phyloP scores from a whole-genome alignment of 2,797 vertebrate genomes.

The Toxotes lorentzi region DNA sequence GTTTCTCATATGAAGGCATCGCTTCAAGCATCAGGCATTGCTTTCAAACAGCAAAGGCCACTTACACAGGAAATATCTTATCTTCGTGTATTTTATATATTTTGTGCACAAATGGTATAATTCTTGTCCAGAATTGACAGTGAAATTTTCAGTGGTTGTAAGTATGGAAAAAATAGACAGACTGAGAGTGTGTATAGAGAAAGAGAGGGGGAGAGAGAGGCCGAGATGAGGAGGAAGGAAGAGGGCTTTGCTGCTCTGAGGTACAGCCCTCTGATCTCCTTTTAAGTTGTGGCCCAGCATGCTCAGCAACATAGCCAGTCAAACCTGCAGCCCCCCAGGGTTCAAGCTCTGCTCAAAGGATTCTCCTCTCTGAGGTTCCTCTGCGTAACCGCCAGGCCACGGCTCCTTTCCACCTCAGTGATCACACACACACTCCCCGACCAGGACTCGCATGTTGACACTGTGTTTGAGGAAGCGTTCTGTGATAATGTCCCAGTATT shows the following conservation, averaged over 20 bases:
- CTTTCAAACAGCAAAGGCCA: conserved; percentile 5
- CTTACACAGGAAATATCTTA: conserved; percentile 21
- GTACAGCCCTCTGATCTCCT: conserved; percentile 76
- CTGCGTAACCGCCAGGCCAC: conserved; percentile 54
- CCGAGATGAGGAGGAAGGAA: conserved; percentile 61
- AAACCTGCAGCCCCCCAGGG: conserved; percentile 73
- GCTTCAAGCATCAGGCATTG: conserved; percentile 7
- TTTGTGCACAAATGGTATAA: conserved; percentile 7
- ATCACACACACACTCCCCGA: conserved; percentile 66
- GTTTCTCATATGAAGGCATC: conserved; percentile 24
- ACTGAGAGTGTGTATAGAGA: conserved; percentile 18
- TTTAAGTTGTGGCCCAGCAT: conserved; percentile 77
- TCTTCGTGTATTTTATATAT: conserved; percentile 22
- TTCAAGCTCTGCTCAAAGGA: conserved; percentile 73
- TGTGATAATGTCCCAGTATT: conserved; percentile 83
- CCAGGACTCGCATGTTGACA: conserved; percentile 77
- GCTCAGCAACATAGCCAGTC: conserved; percentile 72
- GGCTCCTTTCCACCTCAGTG: conserved; percentile 74
- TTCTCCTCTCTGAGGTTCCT: conserved; percentile 69
- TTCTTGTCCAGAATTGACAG: conserved; percentile 21
- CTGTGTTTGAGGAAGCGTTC: conserved; percentile 82
- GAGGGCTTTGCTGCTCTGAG: conserved; percentile 70
- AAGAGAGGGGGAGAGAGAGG: conserved; percentile 14
- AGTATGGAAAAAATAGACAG: conserved; percentile 26
- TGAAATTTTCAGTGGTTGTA: conserved; percentile 44